A percentile compares a stretch with the other conserved stretches of the same genome.
Evolutionary conservation across 2,888 invertebrate genomes (phyloP).

Genomic region (Cryptocephalus primarius): DNA sequence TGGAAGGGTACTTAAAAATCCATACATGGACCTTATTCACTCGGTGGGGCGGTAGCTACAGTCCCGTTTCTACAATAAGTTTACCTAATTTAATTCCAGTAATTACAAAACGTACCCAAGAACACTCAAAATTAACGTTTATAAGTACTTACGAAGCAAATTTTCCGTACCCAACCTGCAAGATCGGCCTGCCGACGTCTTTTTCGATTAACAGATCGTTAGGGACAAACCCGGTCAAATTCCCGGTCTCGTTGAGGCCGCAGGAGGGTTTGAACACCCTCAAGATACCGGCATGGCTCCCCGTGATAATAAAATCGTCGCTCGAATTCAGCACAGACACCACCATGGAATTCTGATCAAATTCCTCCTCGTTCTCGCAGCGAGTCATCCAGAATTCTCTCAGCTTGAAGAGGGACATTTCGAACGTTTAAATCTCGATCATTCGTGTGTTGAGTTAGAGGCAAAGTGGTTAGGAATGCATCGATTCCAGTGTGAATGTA

Average conservation of each 20-base stretch:
- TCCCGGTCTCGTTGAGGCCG: slow-evolving; percentile 31
- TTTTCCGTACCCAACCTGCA: slow-evolving; percentile 74
- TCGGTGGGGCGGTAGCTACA: no score
- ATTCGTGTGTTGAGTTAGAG: not conserved
- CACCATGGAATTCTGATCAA: slow-evolving; percentile 41
- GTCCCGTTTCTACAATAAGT: no score
- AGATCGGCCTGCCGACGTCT: slow-evolving; percentile 58
- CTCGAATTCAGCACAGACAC: slow-evolving; percentile 43
- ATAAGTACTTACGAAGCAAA: slow-evolving; percentile 65
- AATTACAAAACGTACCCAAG: slow-evolving; percentile 8
- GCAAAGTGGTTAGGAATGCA: not conserved
- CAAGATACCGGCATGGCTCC: slow-evolving; percentile 69
- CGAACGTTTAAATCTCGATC: not conserved
- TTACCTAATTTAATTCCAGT: no score
- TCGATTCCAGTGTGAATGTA: not conserved
- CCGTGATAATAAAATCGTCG: slow-evolving; percentile 68
- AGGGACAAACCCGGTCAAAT: slow-evolving; percentile 39
- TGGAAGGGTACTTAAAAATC: no score
- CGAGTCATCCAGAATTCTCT: slow-evolving; percentile 80
- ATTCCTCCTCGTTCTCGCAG: slow-evolving; percentile 50
- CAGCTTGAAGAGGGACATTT: slow-evolving; percentile 88
- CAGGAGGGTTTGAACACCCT: slow-evolving; percentile 60
- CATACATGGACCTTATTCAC: no score
- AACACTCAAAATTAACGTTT: slow-evolving; percentile 6
- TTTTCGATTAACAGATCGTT: slow-evolving; percentile 69